These are phyloP conservation scores for Peromyscus aztecus DNA, from an alignment of 2,797 vertebrate species.

Conservation along the genomic window DNA sequence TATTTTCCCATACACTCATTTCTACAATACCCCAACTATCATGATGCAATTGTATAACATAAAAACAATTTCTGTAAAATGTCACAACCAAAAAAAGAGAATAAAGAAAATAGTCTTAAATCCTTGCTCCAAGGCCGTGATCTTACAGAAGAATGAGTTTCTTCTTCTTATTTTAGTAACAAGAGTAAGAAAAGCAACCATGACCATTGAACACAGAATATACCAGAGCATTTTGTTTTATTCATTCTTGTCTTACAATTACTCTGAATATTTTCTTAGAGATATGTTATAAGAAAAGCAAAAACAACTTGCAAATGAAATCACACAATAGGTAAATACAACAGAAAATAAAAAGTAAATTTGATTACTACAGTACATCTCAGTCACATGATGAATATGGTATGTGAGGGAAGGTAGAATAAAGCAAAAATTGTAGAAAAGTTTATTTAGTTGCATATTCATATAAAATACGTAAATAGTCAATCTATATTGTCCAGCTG, in stretches of 20 bases:
- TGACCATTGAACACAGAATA: not conserved
- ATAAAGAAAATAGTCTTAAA: not conserved
- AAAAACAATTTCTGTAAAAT: not conserved
- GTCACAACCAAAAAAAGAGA: not conserved
- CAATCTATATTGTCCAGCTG: not conserved
- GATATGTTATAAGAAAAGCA: not conserved
- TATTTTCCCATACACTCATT: not conserved
- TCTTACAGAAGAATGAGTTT: not conserved
- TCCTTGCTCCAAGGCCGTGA: not conserved
- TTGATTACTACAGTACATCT: not conserved
- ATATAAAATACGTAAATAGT: not conserved
- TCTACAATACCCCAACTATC: not conserved
- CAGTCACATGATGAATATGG: not conserved
- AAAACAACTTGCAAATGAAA: not conserved
- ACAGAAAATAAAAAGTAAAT: not conserved
- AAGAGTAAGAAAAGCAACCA: not conserved
- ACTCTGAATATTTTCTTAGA: not conserved
- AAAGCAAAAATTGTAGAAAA: not conserved
- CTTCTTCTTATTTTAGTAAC: not conserved
- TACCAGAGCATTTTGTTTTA: not conserved
- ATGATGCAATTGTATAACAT: not conserved
- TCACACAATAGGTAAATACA: not conserved
- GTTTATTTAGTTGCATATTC: not conserved
- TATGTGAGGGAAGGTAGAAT: not conserved
- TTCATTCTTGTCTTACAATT: not conserved